A percentile compares a stretch with the other conserved stretches of the same genome.
Evolutionary conservation across 2,113 vertebrate species (phyloP).

Genomic region (Nycticebus coucang): DNA sequence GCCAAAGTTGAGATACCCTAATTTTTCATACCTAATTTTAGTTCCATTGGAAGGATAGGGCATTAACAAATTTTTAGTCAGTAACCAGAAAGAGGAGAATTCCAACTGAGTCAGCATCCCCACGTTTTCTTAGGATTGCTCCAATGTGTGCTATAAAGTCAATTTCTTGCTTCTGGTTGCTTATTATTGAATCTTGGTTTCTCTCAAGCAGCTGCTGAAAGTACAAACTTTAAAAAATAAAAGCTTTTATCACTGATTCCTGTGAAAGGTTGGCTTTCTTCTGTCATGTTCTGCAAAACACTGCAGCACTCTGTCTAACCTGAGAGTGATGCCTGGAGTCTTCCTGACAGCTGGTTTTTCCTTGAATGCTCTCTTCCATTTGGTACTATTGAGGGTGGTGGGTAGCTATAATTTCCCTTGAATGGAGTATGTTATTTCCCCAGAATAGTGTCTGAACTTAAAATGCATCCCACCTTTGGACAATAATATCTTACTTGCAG

Average conservation of each 20-base stretch:
- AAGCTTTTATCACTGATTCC: neutral
- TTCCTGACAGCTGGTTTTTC: neutral
- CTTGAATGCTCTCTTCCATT: neutral
- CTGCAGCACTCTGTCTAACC: neutral
- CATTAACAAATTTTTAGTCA: neutral
- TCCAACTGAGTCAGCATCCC: neutral
- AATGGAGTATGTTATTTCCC: neutral
- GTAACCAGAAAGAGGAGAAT: neutral
- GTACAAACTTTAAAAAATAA: neutral
- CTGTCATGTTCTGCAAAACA: neutral
- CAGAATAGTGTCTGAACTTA: neutral
- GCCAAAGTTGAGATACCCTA: neutral
- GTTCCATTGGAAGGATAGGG: neutral
- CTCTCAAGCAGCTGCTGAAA: constrained; percentile 27
- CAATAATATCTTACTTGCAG: neutral
- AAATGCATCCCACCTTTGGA: neutral
- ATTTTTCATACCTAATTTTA: neutral
- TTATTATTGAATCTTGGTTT: constrained; percentile 2
- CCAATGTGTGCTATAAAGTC: neutral
- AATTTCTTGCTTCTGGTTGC: neutral
- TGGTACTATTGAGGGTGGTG: neutral
- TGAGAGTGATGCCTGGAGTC: neutral
- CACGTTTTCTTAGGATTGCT: neutral
- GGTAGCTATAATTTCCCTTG: neutral
- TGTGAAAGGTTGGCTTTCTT: neutral